Evolutionary conservation across 2,888 invertebrate species (phyloP).

Genomic region (Caenorhabditis sulstoni): DNA sequence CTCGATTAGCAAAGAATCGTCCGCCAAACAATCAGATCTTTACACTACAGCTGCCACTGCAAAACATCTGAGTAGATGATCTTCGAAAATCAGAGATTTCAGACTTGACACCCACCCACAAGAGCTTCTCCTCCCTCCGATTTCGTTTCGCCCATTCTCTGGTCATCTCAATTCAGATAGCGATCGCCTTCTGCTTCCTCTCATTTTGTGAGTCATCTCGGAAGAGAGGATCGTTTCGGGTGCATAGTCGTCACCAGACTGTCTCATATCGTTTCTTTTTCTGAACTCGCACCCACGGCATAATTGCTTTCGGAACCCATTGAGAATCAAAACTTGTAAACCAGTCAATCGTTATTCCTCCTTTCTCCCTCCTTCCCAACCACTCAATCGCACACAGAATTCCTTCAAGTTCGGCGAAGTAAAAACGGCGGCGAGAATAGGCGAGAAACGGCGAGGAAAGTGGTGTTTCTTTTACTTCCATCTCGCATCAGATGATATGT

Average conservation of each 20-base stretch:
- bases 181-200: constrained; percentile 20
- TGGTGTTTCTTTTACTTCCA: constrained; percentile 14
- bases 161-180: constrained; percentile 18
- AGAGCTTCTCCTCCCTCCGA: neutral
- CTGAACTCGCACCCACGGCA: constrained; percentile 6
- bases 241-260: constrained; percentile 11
- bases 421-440: constrained; percentile 1
- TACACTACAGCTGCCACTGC: neutral
- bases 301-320: constrained; percentile 32
- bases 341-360: constrained; percentile 10
- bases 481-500: constrained; percentile 24
- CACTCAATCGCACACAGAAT: neutral
- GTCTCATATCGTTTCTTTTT: constrained; percentile 5
- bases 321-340: constrained; percentile 29
- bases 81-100: neutral
- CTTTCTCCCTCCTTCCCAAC: neutral
- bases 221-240: neutral
- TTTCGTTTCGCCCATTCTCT: too few species aligned
- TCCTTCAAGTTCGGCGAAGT: constrained; percentile 37
- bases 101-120: neutral
- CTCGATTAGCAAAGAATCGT: neutral
- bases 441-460: constrained; percentile 1
- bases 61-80: neutral
- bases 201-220: constrained; percentile 2
- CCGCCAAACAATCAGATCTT: neutral